Conservation (phyloP, 2,888 invertebrate species). For the Allacma fusca region DNA sequence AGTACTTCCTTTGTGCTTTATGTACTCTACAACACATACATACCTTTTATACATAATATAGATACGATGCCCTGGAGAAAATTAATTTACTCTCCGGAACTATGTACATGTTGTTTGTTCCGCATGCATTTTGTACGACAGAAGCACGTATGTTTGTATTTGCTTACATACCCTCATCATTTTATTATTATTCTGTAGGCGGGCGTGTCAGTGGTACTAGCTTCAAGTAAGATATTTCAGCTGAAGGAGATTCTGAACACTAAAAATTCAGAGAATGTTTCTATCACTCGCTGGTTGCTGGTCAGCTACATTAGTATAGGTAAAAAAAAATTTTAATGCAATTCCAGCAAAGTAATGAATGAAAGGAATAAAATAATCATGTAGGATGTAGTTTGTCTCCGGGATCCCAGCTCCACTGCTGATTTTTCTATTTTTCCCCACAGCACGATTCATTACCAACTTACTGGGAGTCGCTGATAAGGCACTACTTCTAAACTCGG, state of each 20-base stretch:
- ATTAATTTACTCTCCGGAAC: too few relatives aligned
- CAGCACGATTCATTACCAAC: conserved; percentile 39
- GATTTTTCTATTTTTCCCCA: not conserved
- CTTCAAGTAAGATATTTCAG: conserved; percentile 73
- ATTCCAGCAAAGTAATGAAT: not conserved
- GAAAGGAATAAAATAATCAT: not conserved
- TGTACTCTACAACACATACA: too few relatives aligned
- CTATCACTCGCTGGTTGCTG: conserved; percentile 81
- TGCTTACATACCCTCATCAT: too few relatives aligned
- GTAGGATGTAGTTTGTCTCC: not conserved
- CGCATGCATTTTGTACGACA: too few relatives aligned
- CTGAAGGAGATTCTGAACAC: conserved; percentile 75
- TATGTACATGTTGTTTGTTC: too few relatives aligned
- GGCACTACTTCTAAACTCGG: conserved; percentile 26
- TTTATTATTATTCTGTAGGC: not conserved
- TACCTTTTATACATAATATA: too few relatives aligned
- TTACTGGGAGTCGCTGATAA: conserved; percentile 32
- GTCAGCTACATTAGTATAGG: conserved; percentile 82
- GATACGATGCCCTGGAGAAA: too few relatives aligned
- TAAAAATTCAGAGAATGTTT: conserved; percentile 79
- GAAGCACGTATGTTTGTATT: too few relatives aligned
- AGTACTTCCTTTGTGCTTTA: too few relatives aligned
- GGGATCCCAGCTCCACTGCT: too few relatives aligned
- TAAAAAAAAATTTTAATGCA: conserved; percentile 67
- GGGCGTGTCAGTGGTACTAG: conserved; percentile 29